Evolutionary conservation across 2,113 vertebrate genomes (phyloP).

Genomic region (Salvator merianae): DNA sequence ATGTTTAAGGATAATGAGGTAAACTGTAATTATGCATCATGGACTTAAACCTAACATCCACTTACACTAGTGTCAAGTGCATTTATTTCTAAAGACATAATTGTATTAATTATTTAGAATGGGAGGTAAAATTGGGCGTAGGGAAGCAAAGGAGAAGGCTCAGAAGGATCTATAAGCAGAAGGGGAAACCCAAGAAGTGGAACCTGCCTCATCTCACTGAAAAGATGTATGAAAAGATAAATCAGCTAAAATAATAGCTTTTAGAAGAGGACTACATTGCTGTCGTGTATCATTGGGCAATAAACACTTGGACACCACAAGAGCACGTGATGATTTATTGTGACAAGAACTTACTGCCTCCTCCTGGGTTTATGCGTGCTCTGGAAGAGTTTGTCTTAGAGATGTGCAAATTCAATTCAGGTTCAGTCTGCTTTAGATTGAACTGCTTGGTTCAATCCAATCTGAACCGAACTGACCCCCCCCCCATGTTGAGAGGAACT

Average conservation of each 20-base stretch:
- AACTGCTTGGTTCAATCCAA: too few species aligned
- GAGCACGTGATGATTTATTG: too few species aligned
- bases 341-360: too few species aligned
- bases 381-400: too few species aligned
- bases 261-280: not conserved
- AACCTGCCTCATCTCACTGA: too few species aligned
- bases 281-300: too few species aligned
- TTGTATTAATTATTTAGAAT: not conserved
- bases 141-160: not conserved
- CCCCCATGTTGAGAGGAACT: too few species aligned
- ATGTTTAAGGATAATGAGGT: not conserved
- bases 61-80: not conserved
- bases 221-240: not conserved
- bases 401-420: too few species aligned
- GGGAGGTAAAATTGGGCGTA: not conserved
- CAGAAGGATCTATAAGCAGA: not conserved
- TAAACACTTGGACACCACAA: too few species aligned
- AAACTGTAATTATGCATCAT: not conserved
- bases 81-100: not conserved
- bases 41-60: not conserved
- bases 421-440: too few species aligned
- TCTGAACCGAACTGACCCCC: too few species aligned
- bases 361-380: too few species aligned
- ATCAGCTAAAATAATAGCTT: not conserved
- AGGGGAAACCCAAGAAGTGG: not conserved